These are phyloP conservation scores for Spea hammondii DNA, from an alignment of 2,797 vertebrate species.

Conservation along the genomic window DNA sequence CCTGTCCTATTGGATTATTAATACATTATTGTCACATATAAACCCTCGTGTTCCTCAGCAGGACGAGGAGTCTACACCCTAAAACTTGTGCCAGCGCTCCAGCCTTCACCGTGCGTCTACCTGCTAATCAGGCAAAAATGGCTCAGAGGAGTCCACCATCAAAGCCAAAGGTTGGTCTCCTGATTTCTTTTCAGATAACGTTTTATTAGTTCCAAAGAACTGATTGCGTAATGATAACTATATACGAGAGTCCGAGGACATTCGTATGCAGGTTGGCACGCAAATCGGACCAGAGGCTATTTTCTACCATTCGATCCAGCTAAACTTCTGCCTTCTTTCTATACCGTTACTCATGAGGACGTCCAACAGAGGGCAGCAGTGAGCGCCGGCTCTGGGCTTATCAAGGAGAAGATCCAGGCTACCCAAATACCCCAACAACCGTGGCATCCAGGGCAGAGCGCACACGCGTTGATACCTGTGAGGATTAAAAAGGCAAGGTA, in stretches of 20 bases:
- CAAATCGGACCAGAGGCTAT: not conserved
- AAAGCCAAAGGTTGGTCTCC: constrained; percentile 24
- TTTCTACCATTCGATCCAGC: not conserved
- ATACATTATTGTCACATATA: too few relatives aligned
- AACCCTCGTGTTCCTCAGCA: not conserved
- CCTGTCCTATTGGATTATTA: too few relatives aligned
- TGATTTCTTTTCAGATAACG: not conserved
- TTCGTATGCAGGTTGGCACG: not conserved
- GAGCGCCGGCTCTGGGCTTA: not conserved
- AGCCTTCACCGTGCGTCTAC: not conserved
- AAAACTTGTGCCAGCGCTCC: not conserved
- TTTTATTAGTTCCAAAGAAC: not conserved
- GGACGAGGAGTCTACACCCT: not conserved
- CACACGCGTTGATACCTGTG: constrained; percentile 4
- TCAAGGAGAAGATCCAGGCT: not conserved
- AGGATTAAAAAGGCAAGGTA: constrained; percentile 34
- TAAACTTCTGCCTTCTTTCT: too few relatives aligned
- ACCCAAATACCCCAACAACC: not conserved
- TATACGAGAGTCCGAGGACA: not conserved
- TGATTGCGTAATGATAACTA: not conserved
- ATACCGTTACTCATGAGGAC: too few relatives aligned
- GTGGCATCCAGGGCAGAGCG: not conserved
- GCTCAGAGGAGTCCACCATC: not conserved
- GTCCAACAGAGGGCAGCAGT: not conserved
- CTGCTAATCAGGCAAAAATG: not conserved